Conservation (phyloP, 2,113 vertebrate species). For the Ceratotherium simum region DNA sequence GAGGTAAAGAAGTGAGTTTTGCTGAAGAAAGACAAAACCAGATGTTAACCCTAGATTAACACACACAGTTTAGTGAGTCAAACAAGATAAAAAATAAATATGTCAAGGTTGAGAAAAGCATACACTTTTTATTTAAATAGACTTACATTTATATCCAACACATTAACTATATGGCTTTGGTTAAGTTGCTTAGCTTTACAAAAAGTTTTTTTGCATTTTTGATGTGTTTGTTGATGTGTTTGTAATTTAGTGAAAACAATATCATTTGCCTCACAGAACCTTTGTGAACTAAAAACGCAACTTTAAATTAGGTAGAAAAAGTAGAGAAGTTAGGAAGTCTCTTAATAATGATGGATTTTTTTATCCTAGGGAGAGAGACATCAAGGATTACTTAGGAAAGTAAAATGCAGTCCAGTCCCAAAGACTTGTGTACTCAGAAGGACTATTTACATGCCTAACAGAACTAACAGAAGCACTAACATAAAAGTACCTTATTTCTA, state of each 20-base stretch:
- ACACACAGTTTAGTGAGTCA: background rate
- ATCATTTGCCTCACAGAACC: background rate
- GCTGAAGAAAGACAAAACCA: background rate
- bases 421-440: background rate
- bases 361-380: background rate
- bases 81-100: background rate
- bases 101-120: background rate
- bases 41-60: background rate
- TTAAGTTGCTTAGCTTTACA: background rate
- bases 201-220: background rate
- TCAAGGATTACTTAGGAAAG: background rate
- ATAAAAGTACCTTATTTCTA: background rate
- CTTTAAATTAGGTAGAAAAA: background rate
- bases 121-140: background rate
- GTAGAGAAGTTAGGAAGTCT: background rate
- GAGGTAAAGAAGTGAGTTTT: background rate
- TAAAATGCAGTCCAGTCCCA: background rate
- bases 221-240: background rate
- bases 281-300: background rate
- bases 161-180: background rate
- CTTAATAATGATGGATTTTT: background rate
- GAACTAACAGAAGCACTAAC: background rate
- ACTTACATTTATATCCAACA: background rate
- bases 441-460: background rate
- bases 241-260: background rate